Conservation (phyloP, 2,888 invertebrate species). For the Zygaena filipendulae region DNA sequence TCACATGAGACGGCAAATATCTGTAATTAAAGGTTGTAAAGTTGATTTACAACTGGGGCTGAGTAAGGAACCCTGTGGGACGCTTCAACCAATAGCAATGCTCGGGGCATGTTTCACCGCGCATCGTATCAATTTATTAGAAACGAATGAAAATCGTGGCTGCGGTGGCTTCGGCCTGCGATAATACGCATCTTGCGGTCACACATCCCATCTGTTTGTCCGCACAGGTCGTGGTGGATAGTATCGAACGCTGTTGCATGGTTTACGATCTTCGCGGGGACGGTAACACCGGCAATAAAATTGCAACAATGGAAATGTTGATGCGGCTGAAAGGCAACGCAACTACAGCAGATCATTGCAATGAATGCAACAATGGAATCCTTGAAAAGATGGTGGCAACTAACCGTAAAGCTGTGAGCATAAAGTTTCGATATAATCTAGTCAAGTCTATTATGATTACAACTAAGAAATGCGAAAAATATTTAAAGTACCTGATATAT, state of each 20-base stretch:
- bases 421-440: constrained; percentile 33
- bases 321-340: constrained; percentile 59
- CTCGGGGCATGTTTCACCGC: constrained; percentile 32
- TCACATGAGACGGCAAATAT: constrained; percentile 66
- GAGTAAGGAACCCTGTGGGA: constrained; percentile 52
- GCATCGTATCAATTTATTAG: constrained; percentile 65
- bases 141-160: constrained; percentile 60
- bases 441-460: constrained; percentile 18
- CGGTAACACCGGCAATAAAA: constrained; percentile 66
- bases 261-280: constrained; percentile 58
- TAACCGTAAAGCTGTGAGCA: constrained; percentile 42
- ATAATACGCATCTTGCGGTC: constrained; percentile 57
- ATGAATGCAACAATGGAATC: constrained; percentile 65
- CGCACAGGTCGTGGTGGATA: constrained; percentile 42
- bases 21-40: constrained; percentile 69
- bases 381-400: constrained; percentile 58
- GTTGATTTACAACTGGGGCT: constrained; percentile 63
- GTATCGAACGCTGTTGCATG: constrained; percentile 56
- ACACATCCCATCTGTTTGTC: constrained; percentile 47
- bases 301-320: constrained; percentile 63
- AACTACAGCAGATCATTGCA: constrained; percentile 56
- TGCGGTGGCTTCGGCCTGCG: constrained; percentile 57
- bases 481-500: neutral
- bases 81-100: constrained; percentile 53
- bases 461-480: neutral